Evolutionary conservation across 2,888 invertebrate species (phyloP), one percentile per base, ranked within the genome.

Genomic region (Serripes groenlandicus): DNA sequence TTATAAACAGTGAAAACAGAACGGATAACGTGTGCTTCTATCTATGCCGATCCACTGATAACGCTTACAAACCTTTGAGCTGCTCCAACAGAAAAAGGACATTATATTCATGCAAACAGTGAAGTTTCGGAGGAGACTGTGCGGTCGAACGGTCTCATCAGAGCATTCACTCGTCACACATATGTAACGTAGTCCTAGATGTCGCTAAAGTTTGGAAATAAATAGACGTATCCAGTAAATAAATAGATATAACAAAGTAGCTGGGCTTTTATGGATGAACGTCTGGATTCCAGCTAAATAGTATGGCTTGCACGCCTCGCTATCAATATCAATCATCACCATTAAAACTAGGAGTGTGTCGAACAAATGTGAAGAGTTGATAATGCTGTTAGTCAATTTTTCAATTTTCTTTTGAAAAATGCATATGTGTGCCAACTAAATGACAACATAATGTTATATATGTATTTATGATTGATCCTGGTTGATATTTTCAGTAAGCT

Each of bases 281-380:
- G n/a, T n/a, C n/a, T n/a, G n/a, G n/a, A n/a, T n/a, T n/a, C n/a
- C 49, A 49, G 15, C 49, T 21, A 49, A 49, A 15, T 49, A 49
- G 15, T 49, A 49, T 49, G 49, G 49, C 15, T 49, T 49, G 21
- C 49, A 26, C 28, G 56, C 23, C 11, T 26, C 28, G 21, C 28
- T 56, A 66, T 66, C 66, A 42, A 2, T 3, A 23, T 7, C 15
- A 28, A 66, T 42, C 11, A 66, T 66, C 66, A 11, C 35, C 11
- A 66, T 5, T 42, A 21, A 26, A 42, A n/a, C 35, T 7, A n/a
- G 26, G 66, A 66, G 37, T 7, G 66, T 66, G 66, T 23, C 37
- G 42, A 66, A 66, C 18, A 66, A 66, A 66, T 66, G 66, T 66
- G 66, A 30, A 66, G 23, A 62, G 32, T 28, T 28, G 62, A 62